phyloP scores from a whole-genome alignment of 2,113 vertebrate genomes.

The Alaudala cheleensis region DNA sequence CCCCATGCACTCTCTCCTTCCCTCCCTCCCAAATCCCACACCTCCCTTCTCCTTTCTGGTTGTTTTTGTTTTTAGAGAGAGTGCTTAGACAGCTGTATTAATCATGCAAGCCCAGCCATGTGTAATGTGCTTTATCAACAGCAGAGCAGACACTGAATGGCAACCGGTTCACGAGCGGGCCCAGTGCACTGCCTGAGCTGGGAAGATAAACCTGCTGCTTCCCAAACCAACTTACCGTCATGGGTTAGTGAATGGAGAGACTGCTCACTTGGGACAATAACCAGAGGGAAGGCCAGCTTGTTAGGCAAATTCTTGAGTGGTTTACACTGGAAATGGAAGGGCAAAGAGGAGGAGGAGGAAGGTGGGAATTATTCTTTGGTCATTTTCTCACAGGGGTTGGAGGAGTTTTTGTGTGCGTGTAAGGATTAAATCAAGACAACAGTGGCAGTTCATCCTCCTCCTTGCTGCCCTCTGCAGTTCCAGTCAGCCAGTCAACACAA shows the following conservation, averaged over 20 bases:
- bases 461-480: neutral
- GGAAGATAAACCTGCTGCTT: conserved; percentile 74
- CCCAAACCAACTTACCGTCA: conserved; percentile 56
- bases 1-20: neutral
- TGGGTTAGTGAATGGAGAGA: conserved; percentile 76
- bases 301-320: conserved; percentile 52
- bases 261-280: conserved; percentile 75
- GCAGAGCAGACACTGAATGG: conserved; percentile 72
- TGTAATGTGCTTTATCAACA: conserved; percentile 79
- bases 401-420: neutral
- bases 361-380: neutral
- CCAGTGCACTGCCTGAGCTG: conserved; percentile 63
- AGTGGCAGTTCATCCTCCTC: neutral
- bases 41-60: neutral
- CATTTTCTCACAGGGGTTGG: neutral
- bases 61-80: conserved; percentile 69
- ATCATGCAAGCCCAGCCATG: conserved; percentile 78
- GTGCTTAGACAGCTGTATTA: conserved; percentile 74
- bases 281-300: conserved; percentile 70
- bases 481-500: neutral
- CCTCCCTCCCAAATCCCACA: conserved; percentile 1
- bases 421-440: conserved; percentile 2
- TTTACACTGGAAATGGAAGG: conserved; percentile 20
- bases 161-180: conserved; percentile 58
- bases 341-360: neutral